phyloP scores from a whole-genome alignment of 2,113 vertebrate species.

The Ranitomeya variabilis region DNA sequence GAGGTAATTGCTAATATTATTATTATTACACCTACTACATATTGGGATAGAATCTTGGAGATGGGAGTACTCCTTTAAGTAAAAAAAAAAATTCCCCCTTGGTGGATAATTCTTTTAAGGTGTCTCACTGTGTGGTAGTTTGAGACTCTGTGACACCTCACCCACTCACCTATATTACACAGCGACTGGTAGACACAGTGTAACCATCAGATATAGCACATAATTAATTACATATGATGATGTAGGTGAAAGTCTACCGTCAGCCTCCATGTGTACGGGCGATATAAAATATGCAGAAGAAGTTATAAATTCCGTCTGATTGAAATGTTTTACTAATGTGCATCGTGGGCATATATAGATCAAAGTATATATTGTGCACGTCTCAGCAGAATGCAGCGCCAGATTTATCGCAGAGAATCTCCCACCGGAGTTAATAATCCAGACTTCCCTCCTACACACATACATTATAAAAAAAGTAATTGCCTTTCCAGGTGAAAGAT shows the following conservation, averaged over 20 bases:
- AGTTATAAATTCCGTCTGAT: slow-evolving; percentile 46
- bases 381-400: slow-evolving; percentile 30
- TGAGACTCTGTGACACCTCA: too few species aligned
- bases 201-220: background rate
- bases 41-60: too few species aligned
- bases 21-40: too few species aligned
- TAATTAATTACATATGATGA: background rate
- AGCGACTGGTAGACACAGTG: too few species aligned
- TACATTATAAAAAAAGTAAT: too few species aligned
- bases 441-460: background rate
- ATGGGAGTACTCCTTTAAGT: too few species aligned
- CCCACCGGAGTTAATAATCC: slow-evolving; percentile 5
- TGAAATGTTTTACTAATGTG: slow-evolving; percentile 35
- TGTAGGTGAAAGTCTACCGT: background rate
- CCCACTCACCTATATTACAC: too few species aligned
- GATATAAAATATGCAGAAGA: slow-evolving; percentile 6
- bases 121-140: too few species aligned
- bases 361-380: slow-evolving; percentile 22
- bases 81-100: too few species aligned
- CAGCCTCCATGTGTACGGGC: background rate
- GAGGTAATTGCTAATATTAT: too few species aligned
- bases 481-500: too few species aligned
- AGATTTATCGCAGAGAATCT: slow-evolving; percentile 14
- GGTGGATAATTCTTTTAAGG: too few species aligned
- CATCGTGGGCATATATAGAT: slow-evolving; percentile 45